These are phyloP conservation scores for Peromyscus nudipes DNA, from an alignment of 2,797 vertebrate genomes.

Conservation along the genomic window DNA sequence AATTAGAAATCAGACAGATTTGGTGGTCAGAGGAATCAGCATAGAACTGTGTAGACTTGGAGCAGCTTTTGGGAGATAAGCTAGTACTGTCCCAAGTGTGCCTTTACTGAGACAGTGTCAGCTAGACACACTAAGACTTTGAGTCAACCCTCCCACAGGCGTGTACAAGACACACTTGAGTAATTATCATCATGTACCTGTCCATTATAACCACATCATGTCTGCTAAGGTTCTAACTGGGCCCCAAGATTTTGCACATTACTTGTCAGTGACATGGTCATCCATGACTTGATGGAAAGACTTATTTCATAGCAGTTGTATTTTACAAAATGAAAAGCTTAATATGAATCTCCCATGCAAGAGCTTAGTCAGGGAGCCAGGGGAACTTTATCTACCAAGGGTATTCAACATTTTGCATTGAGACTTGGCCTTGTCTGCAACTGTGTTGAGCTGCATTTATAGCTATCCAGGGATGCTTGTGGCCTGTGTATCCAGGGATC, in stretches of 20 bases:
- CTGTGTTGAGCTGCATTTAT: background rate
- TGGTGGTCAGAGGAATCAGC: background rate
- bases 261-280: background rate
- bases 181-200: background rate
- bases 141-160: background rate
- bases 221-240: background rate
- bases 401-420: background rate
- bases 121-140: background rate
- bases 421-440: background rate
- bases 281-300: background rate
- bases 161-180: background rate
- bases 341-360: background rate
- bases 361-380: too few species aligned
- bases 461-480: background rate
- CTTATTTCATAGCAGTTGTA: background rate
- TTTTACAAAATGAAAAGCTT: too few species aligned
- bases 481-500: too few species aligned
- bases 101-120: background rate
- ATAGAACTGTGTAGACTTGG: background rate
- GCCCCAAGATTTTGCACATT: background rate
- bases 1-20: background rate
- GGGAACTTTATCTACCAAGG: background rate
- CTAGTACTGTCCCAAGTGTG: background rate
- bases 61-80: background rate
- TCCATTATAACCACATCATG: accelerated